phyloP scores from a whole-genome alignment of 2,113 vertebrate species.

The Tachuris rubrigastra region DNA sequence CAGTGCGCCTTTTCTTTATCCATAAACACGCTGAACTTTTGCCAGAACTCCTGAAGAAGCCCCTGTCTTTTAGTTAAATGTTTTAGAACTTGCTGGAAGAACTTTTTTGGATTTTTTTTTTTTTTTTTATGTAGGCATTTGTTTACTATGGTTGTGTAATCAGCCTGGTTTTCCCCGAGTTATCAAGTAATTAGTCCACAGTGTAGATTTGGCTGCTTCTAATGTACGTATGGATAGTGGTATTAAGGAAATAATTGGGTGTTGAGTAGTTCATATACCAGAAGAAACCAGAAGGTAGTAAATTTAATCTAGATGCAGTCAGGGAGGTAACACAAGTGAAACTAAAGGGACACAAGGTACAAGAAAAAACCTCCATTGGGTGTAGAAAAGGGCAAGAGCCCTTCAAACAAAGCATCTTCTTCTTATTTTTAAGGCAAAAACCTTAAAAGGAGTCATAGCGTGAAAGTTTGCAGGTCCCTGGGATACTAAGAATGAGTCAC shows the following conservation, averaged over 20 bases:
- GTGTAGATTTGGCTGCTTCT: neutral
- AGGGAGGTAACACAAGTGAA: neutral
- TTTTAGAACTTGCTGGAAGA: neutral
- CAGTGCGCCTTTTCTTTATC: neutral
- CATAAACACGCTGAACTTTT: neutral
- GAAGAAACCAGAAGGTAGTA: neutral
- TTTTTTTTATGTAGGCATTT: neutral
- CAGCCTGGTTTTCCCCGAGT: conserved; percentile 14
- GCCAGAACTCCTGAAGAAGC: neutral
- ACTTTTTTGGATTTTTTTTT: neutral
- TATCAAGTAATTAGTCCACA: neutral
- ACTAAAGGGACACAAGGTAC: neutral
- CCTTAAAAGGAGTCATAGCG: neutral
- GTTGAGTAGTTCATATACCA: neutral
- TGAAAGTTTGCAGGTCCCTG: neutral
- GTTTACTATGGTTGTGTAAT: neutral
- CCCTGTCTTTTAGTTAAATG: neutral
- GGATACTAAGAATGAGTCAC: neutral
- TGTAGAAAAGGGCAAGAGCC: neutral
- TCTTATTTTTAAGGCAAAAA: no score
- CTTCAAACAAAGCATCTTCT: neutral
- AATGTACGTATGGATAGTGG: neutral
- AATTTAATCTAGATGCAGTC: neutral
- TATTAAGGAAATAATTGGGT: neutral
- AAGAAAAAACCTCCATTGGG: neutral